Evolutionary conservation across 2,888 invertebrate genomes (phyloP).

Genomic region (Caenorhabditis wallacei): DNA sequence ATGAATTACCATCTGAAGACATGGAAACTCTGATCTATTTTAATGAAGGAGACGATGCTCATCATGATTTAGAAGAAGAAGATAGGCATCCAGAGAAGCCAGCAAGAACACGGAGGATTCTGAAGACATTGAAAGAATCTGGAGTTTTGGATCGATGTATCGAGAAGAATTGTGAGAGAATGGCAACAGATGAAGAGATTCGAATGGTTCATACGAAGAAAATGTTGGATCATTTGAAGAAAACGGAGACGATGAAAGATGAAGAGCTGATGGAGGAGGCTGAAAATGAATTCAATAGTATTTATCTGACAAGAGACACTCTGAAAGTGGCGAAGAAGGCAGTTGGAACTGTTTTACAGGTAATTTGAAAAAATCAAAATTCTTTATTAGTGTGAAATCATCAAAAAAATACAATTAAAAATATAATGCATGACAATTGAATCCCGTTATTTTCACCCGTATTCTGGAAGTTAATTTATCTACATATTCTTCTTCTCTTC

Average conservation of each 20-base stretch:
- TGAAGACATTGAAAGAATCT: slow-evolving; percentile 43
- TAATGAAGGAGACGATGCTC: slow-evolving; percentile 53
- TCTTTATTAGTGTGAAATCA: neutral
- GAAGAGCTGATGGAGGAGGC: slow-evolving; percentile 51
- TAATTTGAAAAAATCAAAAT: neutral
- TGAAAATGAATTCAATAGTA: slow-evolving; percentile 53
- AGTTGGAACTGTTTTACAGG: slow-evolving; percentile 66
- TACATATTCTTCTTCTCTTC: neutral
- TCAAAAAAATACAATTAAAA: neutral
- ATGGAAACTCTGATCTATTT: slow-evolving; percentile 53
- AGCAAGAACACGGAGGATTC: slow-evolving; percentile 52
- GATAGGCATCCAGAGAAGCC: slow-evolving; percentile 65
- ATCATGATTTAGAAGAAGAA: slow-evolving; percentile 24
- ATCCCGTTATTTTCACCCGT: slow-evolving; percentile 23
- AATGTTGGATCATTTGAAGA: slow-evolving; percentile 52
- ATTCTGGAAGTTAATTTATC: neutral
- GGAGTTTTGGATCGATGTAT: slow-evolving; percentile 48
- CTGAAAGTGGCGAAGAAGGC: slow-evolving; percentile 58
- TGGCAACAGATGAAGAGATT: slow-evolving; percentile 59
- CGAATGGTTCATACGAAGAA: slow-evolving; percentile 58
- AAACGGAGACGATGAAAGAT: slow-evolving; percentile 32
- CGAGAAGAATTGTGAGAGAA: slow-evolving; percentile 40
- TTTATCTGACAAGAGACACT: slow-evolving; percentile 61
- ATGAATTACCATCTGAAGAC: neutral
- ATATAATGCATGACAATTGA: slow-evolving; percentile 26